These are phyloP conservation scores for Apostichopus leukothele DNA, from an alignment of 53 echinoderm and acorn worm genomes.

Conservation along the genomic window DNA sequence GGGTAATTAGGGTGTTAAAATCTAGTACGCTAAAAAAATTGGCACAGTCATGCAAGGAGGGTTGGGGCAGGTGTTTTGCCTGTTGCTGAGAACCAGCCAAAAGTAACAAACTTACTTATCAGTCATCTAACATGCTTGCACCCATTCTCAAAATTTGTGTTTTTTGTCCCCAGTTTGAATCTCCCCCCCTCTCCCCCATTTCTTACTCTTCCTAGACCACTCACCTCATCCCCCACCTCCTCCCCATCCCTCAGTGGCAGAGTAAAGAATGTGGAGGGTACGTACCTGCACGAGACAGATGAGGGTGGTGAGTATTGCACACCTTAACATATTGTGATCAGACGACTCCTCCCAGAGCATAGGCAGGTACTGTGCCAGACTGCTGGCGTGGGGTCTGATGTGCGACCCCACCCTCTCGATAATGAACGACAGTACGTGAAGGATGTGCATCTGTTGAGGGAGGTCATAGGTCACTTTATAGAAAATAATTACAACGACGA, in stretches of 20 bases:
- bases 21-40: too few species aligned
- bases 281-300: slow-evolving; percentile 92
- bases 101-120: too few species aligned
- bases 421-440: slow-evolving; percentile 97
- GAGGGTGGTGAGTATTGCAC: slow-evolving; percentile 92
- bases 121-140: too few species aligned
- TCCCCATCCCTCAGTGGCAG: too few species aligned
- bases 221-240: neutral
- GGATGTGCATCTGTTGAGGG: slow-evolving; percentile 76
- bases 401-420: slow-evolving; percentile 88
- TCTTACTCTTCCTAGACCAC: neutral
- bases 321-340: slow-evolving; percentile 97
- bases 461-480: neutral
- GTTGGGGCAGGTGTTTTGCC: too few species aligned
- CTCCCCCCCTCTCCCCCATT: neutral
- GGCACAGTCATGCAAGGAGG: too few species aligned
- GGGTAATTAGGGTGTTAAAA: too few species aligned
- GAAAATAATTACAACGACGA: too few species aligned
- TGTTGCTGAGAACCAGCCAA: too few species aligned
- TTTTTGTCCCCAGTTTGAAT: too few species aligned
- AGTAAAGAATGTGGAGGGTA: neutral
- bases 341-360: slow-evolving; percentile 93
- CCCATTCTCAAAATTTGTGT: too few species aligned
- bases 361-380: slow-evolving; percentile 89
- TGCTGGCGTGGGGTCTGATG: slow-evolving; percentile 84